Base-by-base conservation (phyloP, 30 jellyfish, hydroid and myxozoan genomes). In the Aurelia coerulea region DNA sequence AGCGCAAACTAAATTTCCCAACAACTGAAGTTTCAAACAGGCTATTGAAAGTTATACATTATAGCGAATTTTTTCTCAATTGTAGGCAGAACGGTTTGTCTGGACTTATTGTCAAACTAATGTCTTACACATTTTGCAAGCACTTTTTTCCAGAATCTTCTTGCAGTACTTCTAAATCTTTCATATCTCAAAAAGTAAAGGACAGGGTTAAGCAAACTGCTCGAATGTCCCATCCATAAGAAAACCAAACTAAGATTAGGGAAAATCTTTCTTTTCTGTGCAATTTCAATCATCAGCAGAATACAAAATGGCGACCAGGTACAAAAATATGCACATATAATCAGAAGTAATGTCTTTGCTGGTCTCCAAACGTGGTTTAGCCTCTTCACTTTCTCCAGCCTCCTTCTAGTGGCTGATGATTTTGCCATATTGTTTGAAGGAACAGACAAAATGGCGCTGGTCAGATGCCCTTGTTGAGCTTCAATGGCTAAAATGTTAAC, bases 251-350 rank as follows among this genome's bases (percentile, higher is more conserved):
- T 59, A 41, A 86, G n/a, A 15, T 29, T 29, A 17, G 90, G 58
- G 19, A 59, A 15, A 4, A 72, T 17, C 74, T 86, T 86, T 33
- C 58, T 66, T 39, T 34, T 33, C 50, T 46, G 39, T 11, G 90
- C 86, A 3, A 76, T 53, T 74, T 86, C 95, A 10, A 76, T 51
- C 63, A 86, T 50, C 14, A 86, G 89, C 29, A 78, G 72, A 16
- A 86, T 65, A 64, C 95, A 86, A 42, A 86, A 86, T 58, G 95
- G 95, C 62, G 95, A 75, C 95, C 95, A 86, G 16, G 90, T 42
- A 60, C 75, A 59, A 39, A 76, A 65, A 63, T 86, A 86, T 78
- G 74, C 67, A 58, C 81, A 52, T 12, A 86, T 86, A 1, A 86
- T 78, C 65, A 86, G 54, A 1, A 86, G 74, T 41, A 86, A 46